Evolutionary conservation across 2,888 invertebrate genomes (phyloP), one percentile per base, ranked within the genome.

Genomic region (Aplocera efformata): DNA sequence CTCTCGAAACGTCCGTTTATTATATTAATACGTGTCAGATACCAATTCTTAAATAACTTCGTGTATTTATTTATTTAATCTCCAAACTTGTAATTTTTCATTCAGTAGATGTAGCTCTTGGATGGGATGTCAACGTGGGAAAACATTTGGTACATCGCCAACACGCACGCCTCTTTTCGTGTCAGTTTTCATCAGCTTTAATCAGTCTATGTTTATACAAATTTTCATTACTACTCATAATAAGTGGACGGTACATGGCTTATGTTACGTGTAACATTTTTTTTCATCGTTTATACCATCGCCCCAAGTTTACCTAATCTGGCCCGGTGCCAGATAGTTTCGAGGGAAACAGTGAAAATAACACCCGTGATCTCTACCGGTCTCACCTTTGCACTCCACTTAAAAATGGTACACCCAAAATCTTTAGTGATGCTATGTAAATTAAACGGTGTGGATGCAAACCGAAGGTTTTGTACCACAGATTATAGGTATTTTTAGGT

Each of bases 271-370:
- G n/a, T n/a, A n/a, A n/a, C 21, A 11, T 45, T 35, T 41, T 42
- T 40, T 37, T 51, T 47, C 49, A 48, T 53, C 38, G 48, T 60
- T 59, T 43, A 53, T 50, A 34, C 32, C 45, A 48, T 53, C 52
- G 50, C 42, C 45, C 51, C 36, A 39, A 56, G 54, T 56, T 47
- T 27, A 37, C 33, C 21, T 36, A n/a, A 35, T 36, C 48, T 70
- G 71, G 71, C 70, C 38, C 17, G 0, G 6, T 0, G 63, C 70
- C 70, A 67, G 56, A 37, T 50, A 38, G 51, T 50, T 56, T 53
- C 38, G 46, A 30, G 37, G 48, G 53, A 60, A 60, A 58, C 54
- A 57, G 58, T 60, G 60, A 52, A 63, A 67, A 66, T 67, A 69
- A 59, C 63, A 48, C 41, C 46, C 38, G 46, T 60, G 65, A 71